Evolutionary conservation across 92 coral and sea anemone genomes (phyloP), one percentile per base, ranked within the genome.

Genomic region (Palythoa grandis): DNA sequence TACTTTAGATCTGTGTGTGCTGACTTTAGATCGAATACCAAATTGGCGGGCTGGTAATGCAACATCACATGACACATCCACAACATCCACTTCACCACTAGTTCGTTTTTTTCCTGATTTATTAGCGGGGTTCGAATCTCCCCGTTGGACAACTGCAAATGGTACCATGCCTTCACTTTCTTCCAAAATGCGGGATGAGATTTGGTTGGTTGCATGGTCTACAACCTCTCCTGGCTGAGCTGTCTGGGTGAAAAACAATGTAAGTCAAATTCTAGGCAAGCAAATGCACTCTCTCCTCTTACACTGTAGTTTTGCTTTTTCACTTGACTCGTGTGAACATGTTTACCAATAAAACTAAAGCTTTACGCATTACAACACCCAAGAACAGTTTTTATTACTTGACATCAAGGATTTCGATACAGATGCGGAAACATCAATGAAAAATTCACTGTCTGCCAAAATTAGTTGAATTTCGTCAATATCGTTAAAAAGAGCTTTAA

Each of bases 1-100:
- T 58, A 87, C 93, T 83, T 89, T 84, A 5, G 93, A 77, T 73
- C 63, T 82, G 82, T 52, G 85, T 73, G 83, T 89, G 83, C 77
- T 69, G 60, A 47, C 52, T 17, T 24, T 35, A 58, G 80, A 56
- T 16, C 38, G 74, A 39, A 25, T 40, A 39, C 82, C 84, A 15
- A 83, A 84, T 23, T 80, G 74, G 12, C 85, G n/a, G n/a, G n/a
- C 74, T 14, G 85, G 74, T 80, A 47, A 43, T 43, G 74, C 25
- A 17, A 39, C 20, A 43, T 66, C 47, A 63, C n/a, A n/a, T n/a
- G 73, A 61, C 35, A 79, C 43, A 48, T 40, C 72, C 84, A 63
- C 13, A 0, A 50, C 7, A 67, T 65, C 48, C 20, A 65, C 37
- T 80, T 80, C 85, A 47, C 61, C 43, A 7, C 22, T 47, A 9